These are phyloP conservation scores for Diarsia mendica DNA, from an alignment of 2,888 invertebrate species.

Conservation along the genomic window DNA sequence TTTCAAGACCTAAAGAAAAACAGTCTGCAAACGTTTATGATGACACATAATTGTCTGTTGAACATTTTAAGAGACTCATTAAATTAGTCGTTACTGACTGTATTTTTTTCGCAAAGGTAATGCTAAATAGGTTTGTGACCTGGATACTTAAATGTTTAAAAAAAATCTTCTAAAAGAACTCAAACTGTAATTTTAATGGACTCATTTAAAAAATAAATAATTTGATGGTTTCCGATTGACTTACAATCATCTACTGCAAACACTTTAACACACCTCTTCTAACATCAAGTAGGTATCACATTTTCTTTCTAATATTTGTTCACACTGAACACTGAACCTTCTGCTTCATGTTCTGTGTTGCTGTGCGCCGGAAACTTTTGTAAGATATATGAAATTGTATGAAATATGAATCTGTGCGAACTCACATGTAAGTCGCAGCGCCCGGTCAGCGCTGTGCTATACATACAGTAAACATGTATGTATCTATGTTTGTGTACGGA, in stretches of 20 bases:
- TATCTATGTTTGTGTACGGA: not conserved
- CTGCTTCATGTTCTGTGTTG: not conserved
- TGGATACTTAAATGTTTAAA: too few species aligned
- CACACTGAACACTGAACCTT: conserved; percentile 6
- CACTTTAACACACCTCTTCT: too few species aligned
- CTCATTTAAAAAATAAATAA: not conserved
- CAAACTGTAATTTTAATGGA: too few species aligned
- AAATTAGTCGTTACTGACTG: not conserved
- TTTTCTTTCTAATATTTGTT: not conserved
- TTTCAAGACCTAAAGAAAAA: not conserved
- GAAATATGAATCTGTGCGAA: conserved; percentile 64
- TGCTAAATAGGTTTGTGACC: too few species aligned
- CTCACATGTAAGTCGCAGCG: conserved; percentile 39
- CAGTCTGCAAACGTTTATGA: not conserved
- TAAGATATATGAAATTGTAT: conserved; percentile 66
- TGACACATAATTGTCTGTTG: too few species aligned
- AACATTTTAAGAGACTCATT: not conserved
- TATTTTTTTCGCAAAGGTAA: not conserved
- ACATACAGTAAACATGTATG: not conserved
- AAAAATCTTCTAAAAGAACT: not conserved
- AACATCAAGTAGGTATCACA: not conserved
- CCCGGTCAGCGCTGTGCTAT: conserved; percentile 32
- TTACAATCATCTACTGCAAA: not conserved
- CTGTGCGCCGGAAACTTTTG: conserved; percentile 49
- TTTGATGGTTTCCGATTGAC: not conserved